Evolutionary conservation across 2,888 invertebrate species (phyloP).

Genomic region (Brachycybe producta): DNA sequence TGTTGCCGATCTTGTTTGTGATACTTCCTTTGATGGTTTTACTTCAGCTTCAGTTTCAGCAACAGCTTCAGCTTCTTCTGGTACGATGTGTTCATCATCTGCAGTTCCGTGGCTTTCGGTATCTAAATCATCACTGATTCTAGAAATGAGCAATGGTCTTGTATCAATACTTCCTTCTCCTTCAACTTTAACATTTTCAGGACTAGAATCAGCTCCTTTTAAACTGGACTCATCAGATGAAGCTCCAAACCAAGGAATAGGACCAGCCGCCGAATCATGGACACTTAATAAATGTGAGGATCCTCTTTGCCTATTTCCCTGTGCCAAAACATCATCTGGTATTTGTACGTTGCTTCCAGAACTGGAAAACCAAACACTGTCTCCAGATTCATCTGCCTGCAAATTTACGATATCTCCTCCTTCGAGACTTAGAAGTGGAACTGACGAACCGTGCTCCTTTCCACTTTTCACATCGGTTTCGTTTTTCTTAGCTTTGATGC

Average conservation of each 20-base stretch:
- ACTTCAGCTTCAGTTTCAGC: background rate
- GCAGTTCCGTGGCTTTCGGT: constrained; percentile 1
- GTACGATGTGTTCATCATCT: background rate
- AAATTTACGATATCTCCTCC: background rate
- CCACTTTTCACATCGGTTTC: too few species aligned
- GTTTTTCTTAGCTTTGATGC: background rate
- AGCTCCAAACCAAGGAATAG: too few species aligned
- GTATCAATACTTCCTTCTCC: too few species aligned
- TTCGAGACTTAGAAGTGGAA: background rate
- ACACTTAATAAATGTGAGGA: too few species aligned
- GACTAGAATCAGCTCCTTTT: constrained; percentile 3
- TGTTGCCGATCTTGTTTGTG: constrained; percentile 1
- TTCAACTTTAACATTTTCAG: background rate
- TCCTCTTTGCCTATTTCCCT: too few species aligned
- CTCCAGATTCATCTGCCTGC: constrained; percentile 14
- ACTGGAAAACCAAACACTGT: constrained; percentile 15
- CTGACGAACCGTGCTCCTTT: too few species aligned
- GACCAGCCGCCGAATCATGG: too few species aligned
- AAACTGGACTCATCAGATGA: too few species aligned
- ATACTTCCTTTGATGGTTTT: background rate
- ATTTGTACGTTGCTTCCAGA: background rate
- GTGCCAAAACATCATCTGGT: too few species aligned
- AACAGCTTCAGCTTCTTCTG: background rate
- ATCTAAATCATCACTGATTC: too few species aligned
- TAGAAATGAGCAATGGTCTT: too few species aligned